Evolutionary conservation across 2,113 vertebrate species (phyloP).

Genomic region (Gymnarchus niloticus): DNA sequence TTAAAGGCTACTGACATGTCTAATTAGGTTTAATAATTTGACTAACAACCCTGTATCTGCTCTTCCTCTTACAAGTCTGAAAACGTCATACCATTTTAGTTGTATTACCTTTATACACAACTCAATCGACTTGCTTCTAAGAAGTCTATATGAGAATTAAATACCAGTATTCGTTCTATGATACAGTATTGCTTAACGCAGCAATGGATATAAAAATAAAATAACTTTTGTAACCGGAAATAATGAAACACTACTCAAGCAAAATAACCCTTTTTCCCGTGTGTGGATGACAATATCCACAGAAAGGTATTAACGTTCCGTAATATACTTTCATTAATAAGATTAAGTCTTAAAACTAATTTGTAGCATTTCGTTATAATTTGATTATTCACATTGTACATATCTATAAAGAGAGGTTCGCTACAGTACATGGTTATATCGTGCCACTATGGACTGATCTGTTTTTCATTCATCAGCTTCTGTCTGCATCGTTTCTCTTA

Average conservation of each 20-base stretch:
- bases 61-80: slow-evolving; percentile 1
- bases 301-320: slow-evolving; percentile 42
- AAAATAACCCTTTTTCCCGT: slow-evolving; percentile 41
- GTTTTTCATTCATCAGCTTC: slow-evolving; percentile 47
- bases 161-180: slow-evolving; percentile 37
- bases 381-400: slow-evolving; percentile 52
- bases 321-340: slow-evolving; percentile 37
- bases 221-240: slow-evolving; percentile 36
- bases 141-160: slow-evolving; percentile 17
- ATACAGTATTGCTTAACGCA: slow-evolving; percentile 56
- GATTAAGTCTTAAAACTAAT: slow-evolving; percentile 43
- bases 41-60: slow-evolving; percentile 20
- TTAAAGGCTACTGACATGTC: not conserved
- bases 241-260: slow-evolving; percentile 49
- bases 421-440: slow-evolving; percentile 44
- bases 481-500: slow-evolving; percentile 53
- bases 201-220: slow-evolving; percentile 61
- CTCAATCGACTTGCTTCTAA: slow-evolving; percentile 31
- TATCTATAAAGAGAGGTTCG: slow-evolving; percentile 41
- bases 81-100: slow-evolving; percentile 20
- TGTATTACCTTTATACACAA: slow-evolving; percentile 42
- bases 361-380: slow-evolving; percentile 49
- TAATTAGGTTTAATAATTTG: slow-evolving; percentile 15
- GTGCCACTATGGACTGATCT: slow-evolving; percentile 46
- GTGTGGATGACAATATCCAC: slow-evolving; percentile 42